Percentiles rank a stretch among this genome's conserved stretches.
Evolutionary conservation across 2,113 vertebrate species (phyloP).

Genomic region (Alces alces): DNA sequence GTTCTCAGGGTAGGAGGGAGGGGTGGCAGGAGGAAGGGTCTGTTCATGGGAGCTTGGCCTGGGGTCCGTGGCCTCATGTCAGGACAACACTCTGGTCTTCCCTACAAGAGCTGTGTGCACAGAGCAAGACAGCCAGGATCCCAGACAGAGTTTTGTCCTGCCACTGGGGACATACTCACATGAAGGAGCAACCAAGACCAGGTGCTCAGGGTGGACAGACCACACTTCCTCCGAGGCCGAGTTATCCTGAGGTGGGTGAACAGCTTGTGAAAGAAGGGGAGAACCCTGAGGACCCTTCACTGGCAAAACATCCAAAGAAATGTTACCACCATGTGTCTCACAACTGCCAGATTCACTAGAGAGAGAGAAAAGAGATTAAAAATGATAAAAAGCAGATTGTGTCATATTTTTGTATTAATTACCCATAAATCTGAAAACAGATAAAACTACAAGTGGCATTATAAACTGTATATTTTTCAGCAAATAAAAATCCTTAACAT

Average conservation of each 20-base stretch:
- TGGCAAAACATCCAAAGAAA: slow-evolving; percentile 92
- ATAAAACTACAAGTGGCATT: background rate
- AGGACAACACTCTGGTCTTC: background rate
- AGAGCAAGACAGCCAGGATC: background rate
- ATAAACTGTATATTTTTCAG: background rate
- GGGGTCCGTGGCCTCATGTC: background rate
- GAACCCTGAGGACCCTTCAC: slow-evolving; percentile 93
- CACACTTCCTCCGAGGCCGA: slow-evolving; percentile 78
- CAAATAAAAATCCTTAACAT: slow-evolving; percentile 1
- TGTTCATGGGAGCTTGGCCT: background rate
- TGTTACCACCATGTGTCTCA: slow-evolving; percentile 77
- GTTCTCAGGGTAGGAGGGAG: background rate
- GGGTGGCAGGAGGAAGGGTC: background rate
- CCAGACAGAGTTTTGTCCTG: background rate
- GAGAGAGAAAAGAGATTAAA: background rate
- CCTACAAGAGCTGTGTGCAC: background rate
- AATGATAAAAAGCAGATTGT: background rate
- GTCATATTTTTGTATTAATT: background rate
- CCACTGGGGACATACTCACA: slow-evolving; percentile 80
- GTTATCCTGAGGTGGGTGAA: slow-evolving; percentile 70
- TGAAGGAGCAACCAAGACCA: slow-evolving; percentile 85
- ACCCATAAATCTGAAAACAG: slow-evolving; percentile 5
- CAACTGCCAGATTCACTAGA: slow-evolving; percentile 76
- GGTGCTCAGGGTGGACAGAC: slow-evolving; percentile 86
- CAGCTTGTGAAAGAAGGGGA: slow-evolving; percentile 69